Percentiles rank a stretch among this genome's conserved stretches.
phyloP scores from a whole-genome alignment of 1,140 invertebrate species.

The Drosophila sulfurigaster region DNA sequence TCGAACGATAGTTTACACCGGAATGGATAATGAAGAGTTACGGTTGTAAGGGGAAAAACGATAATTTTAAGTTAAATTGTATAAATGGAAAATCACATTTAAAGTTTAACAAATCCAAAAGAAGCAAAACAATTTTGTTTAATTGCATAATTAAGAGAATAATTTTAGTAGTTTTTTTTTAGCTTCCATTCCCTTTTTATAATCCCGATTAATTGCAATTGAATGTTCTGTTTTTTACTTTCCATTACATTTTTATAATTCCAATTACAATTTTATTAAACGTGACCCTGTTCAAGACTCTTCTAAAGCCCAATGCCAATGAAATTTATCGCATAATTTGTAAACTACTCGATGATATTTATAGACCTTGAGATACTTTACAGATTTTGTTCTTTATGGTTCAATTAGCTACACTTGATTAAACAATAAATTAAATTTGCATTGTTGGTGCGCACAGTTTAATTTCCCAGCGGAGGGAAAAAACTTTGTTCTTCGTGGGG shows the following conservation, averaged over 20 bases:
- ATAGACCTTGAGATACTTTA: constrained; percentile 24
- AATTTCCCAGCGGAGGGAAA: constrained; percentile 33
- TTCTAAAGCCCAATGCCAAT: constrained; percentile 2
- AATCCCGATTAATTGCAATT: too few species aligned
- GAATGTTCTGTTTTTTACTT: too few species aligned
- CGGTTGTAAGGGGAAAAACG: background rate
- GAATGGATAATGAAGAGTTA: background rate
- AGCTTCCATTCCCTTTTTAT: too few species aligned
- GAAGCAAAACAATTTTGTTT: too few species aligned
- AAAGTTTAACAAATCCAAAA: background rate
- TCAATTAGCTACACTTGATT: constrained; percentile 68
- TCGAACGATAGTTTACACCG: background rate
- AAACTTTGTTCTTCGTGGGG: too few species aligned
- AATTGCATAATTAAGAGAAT: too few species aligned
- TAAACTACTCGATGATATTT: background rate
- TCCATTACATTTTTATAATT: background rate
- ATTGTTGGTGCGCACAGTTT: constrained; percentile 65
- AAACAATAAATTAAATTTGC: constrained; percentile 67
- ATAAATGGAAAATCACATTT: too few species aligned
- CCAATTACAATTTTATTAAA: background rate
- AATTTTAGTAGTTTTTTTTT: too few species aligned
- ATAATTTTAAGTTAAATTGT: background rate
- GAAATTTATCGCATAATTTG: constrained; percentile 10
- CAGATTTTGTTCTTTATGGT: constrained; percentile 40
- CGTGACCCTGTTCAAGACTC: background rate